phyloP scores from a whole-genome alignment of 2,888 invertebrate genomes.

The Polylopha cassiicola region DNA sequence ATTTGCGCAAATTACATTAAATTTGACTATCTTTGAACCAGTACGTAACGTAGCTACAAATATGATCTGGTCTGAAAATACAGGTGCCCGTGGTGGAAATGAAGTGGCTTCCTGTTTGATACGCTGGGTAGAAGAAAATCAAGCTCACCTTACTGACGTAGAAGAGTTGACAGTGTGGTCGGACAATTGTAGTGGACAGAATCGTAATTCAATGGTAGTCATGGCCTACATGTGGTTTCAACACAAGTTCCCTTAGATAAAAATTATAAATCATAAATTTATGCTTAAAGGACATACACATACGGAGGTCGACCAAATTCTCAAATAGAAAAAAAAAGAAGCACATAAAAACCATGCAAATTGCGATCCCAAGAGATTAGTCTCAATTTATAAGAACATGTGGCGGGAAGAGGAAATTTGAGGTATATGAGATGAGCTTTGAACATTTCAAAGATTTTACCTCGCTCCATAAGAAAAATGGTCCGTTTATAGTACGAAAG shows the following conservation, averaged over 20 bases:
- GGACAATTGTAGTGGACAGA: conserved; percentile 18
- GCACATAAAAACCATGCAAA: conserved; percentile 14
- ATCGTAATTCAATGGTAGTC: conserved; percentile 14
- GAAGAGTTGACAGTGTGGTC: conserved; percentile 17
- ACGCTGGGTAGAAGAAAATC: conserved; percentile 2
- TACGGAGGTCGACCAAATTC: conserved; percentile 23
- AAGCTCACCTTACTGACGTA: conserved; percentile 1
- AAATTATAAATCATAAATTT: conserved; percentile 22
- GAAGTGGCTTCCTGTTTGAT: conserved; percentile 18
- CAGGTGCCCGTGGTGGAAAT: conserved; percentile 17
- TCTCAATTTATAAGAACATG: conserved; percentile 13
- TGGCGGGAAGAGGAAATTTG: conserved; percentile 8
- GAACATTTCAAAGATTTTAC: conserved; percentile 12
- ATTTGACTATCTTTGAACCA: neutral
- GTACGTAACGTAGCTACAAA: neutral
- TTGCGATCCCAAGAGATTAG: conserved; percentile 16
- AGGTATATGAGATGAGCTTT: conserved; percentile 11
- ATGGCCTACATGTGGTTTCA: conserved; percentile 16
- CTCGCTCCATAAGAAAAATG: conserved; percentile 6
- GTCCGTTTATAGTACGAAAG: conserved; percentile 10
- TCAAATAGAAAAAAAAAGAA: conserved; percentile 17
- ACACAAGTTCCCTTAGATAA: conserved; percentile 8
- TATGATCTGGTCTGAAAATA: neutral
- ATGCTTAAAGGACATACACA: conserved; percentile 24
- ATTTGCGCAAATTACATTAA: neutral